Conservation (phyloP, 2,113 vertebrate genomes). For the Pelobates fuscus region DNA sequence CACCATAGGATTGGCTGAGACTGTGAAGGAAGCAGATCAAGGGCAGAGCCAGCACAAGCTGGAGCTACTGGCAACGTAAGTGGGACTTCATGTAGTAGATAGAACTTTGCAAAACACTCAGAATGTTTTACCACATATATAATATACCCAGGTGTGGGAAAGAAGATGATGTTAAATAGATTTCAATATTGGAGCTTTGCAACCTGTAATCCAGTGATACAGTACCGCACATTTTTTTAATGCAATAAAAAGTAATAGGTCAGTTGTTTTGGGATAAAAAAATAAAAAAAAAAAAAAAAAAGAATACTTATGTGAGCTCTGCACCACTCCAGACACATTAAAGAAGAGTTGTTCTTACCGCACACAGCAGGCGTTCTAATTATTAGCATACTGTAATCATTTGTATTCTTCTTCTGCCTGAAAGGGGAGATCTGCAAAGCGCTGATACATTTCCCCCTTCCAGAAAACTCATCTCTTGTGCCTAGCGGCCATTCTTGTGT, state of each 20-base stretch:
- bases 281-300: not conserved
- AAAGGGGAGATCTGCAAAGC: constrained; percentile 36
- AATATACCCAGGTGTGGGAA: too few relatives aligned
- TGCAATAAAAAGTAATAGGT: not conserved
- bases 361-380: constrained; percentile 41
- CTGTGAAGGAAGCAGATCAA: too few relatives aligned
- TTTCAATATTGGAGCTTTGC: too few relatives aligned
- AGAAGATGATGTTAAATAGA: too few relatives aligned
- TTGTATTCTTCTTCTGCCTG: constrained; percentile 41
- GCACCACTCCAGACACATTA: constrained; percentile 13
- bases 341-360: constrained; percentile 5
- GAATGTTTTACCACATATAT: too few relatives aligned
- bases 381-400: constrained; percentile 37
- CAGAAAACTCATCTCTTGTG: not conserved
- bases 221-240: too few relatives aligned
- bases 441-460: not conserved
- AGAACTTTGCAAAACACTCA: too few relatives aligned
- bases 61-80: too few relatives aligned
- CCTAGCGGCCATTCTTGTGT: constrained; percentile 1
- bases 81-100: too few relatives aligned
- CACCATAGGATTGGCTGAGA: too few relatives aligned
- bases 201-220: too few relatives aligned
- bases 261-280: not conserved
- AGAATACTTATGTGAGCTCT: constrained; percentile 3
- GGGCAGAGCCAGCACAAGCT: too few relatives aligned